A percentile compares a stretch with the other conserved stretches of the same genome.
Conservation (phyloP, 2,113 vertebrate species). For the Triplophysa siluroides region DNA sequence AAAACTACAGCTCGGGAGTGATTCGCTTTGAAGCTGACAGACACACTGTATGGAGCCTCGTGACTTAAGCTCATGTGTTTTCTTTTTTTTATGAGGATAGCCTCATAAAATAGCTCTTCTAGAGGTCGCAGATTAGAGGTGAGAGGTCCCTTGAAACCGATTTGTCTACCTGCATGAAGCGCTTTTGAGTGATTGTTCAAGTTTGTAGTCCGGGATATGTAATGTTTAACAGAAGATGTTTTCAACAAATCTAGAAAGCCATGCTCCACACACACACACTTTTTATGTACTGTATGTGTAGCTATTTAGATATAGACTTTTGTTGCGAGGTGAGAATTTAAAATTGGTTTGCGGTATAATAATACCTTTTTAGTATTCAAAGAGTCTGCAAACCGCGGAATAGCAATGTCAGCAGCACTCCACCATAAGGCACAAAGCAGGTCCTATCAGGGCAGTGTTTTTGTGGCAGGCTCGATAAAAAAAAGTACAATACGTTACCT, state of each 20-base stretch:
- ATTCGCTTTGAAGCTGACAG: constrained; percentile 66
- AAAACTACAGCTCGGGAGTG: constrained; percentile 53
- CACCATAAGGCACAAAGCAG: constrained; percentile 45
- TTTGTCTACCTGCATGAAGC: not conserved
- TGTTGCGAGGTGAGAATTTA: constrained; percentile 47
- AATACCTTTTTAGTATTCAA: constrained; percentile 53
- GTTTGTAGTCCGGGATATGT: not conserved
- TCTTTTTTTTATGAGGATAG: constrained; percentile 4
- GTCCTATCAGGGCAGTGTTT: constrained; percentile 50
- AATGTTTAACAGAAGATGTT: constrained; percentile 1
- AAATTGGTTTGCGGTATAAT: constrained; percentile 46
- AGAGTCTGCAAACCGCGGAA: constrained; percentile 45
- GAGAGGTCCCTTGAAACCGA: not conserved
- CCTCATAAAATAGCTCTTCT: no score
- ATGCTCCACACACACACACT: not conserved
- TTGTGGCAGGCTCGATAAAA: constrained; percentile 53
- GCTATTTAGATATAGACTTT: constrained; percentile 22
- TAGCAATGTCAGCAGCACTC: constrained; percentile 58
- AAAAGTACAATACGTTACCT: constrained; percentile 40
- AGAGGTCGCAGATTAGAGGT: not conserved
- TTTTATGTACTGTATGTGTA: constrained; percentile 32
- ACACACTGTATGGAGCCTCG: constrained; percentile 54
- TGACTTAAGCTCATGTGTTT: constrained; percentile 61
- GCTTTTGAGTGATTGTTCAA: constrained; percentile 1
- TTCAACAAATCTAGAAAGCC: not conserved